Conservation (phyloP, 2,888 invertebrate species). For the Hofmannophila pseudospretella region DNA sequence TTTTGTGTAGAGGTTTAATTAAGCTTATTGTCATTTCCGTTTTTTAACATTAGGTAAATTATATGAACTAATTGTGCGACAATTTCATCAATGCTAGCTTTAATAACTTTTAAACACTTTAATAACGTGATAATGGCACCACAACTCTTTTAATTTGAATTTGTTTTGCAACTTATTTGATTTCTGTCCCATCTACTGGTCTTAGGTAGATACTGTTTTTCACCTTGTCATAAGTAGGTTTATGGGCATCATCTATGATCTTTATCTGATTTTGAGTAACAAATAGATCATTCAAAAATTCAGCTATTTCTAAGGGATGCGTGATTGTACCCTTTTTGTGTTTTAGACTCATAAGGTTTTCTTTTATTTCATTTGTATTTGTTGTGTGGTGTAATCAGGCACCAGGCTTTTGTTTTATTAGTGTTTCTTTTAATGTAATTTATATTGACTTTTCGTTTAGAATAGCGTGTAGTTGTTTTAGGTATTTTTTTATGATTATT, state of each 20-base stretch:
- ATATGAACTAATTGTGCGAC: conserved; percentile 14
- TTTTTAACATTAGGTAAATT: conserved; percentile 16
- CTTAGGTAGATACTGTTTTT: background rate
- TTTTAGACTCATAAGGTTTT: no score
- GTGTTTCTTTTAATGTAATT: background rate
- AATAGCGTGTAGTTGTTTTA: background rate
- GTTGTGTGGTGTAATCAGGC: background rate
- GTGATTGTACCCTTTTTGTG: background rate
- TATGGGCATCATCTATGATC: background rate
- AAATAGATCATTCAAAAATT: background rate
- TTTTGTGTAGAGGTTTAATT: conserved; percentile 16
- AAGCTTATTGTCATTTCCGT: conserved; percentile 15
- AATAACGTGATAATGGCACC: no score
- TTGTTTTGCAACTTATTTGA: conserved; percentile 3
- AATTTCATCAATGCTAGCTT: no score
- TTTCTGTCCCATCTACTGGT: background rate
- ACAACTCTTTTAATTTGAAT: conserved; percentile 13
- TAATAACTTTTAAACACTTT: no score
- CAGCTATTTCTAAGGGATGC: background rate
- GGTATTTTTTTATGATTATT: background rate
- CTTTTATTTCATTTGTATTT: conserved; percentile 1
- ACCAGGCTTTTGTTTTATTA: conserved; percentile 1
- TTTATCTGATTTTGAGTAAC: background rate
- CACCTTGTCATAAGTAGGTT: background rate
- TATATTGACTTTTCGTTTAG: background rate